Percentiles rank a stretch among this genome's conserved stretches.
These are phyloP conservation scores for Tachina fera DNA, from an alignment of 2,888 invertebrate species.

Conservation along the genomic window DNA sequence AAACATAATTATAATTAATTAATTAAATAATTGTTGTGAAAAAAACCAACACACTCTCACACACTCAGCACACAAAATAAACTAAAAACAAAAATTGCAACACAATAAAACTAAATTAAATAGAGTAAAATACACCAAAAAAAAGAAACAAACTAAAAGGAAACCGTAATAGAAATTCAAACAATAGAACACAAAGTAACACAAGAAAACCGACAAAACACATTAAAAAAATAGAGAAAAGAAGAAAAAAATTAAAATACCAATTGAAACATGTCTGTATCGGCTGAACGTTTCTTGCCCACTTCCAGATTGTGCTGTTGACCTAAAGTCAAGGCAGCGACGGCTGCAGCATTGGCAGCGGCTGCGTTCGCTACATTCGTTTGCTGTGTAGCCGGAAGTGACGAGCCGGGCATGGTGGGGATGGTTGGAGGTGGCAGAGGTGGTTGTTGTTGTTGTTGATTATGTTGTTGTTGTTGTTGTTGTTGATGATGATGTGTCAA, in stretches of 20 bases:
- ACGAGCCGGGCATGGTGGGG: slow-evolving; percentile 83
- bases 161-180: slow-evolving; percentile 55
- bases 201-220: not conserved
- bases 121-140: not conserved
- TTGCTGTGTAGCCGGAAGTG: slow-evolving; percentile 77
- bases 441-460: slow-evolving; percentile 84
- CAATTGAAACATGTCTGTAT: slow-evolving; percentile 95
- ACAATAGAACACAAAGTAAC: slow-evolving; percentile 59
- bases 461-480: slow-evolving; percentile 74
- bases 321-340: slow-evolving; percentile 78
- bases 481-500: slow-evolving; percentile 82
- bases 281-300: slow-evolving; percentile 97
- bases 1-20: slow-evolving; percentile 1
- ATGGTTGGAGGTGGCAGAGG: slow-evolving; percentile 77
- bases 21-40: not conserved
- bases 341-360: slow-evolving; percentile 86
- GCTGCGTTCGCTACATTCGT: slow-evolving; percentile 85
- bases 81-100: slow-evolving; percentile 34
- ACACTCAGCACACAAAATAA: slow-evolving; percentile 29
- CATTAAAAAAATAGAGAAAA: slow-evolving; percentile 43
- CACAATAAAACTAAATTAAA: slow-evolving; percentile 42
- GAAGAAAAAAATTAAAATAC: slow-evolving; percentile 85
- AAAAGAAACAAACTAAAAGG: slow-evolving; percentile 10
- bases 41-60: slow-evolving; percentile 9
- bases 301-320: slow-evolving; percentile 87